Evolutionary conservation across 2,797 vertebrate genomes (phyloP), one percentile per base, ranked within the genome.

Genomic region (Chiroxiphia lanceolata): DNA sequence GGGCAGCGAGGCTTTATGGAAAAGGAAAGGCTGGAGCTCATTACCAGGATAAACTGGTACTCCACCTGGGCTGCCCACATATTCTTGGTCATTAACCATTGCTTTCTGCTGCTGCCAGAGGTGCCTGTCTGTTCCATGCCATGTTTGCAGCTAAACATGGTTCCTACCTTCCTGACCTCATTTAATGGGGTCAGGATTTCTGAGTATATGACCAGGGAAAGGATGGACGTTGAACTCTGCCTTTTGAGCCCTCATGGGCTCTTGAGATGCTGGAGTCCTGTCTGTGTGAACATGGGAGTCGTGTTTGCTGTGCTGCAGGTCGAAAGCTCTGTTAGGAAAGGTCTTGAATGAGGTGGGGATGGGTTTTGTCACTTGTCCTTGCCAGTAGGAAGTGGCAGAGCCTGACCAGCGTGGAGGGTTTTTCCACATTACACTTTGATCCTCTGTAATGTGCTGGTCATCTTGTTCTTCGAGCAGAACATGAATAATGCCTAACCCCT

Each of bases 401-500:
- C 20, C 33, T 40, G 57, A 21, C 18, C 1, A 2, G 15, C 0
- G 0, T 0, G 0, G 3, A 29, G 29, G 11, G 33, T 57, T 61
- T 83, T 76, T 71, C 59, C 23, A 25, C 0, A 0, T 64, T 83
- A 21, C 2, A 0, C 63, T 89, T 78, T 26, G 45, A 26, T 89
- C 38, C 17, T 68, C 70, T 4, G 0, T 63, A 67, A 42, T 0
- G 0, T 11, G 19, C 42, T 57, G 56, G 27, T 50, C 0, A 0
- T 64, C 67, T 23, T 33, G 20, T 82, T 88, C 44, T 82, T 87
- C 0, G 0, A 65, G 78, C 40, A 80, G 75, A 74, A 27, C 5
- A 0, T 45, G 71, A 83, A 23, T 54, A 68, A 72, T 57, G 27
- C 9, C 50, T 67, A 33, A 78, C n/a, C 15, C 1, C 36, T 82